Evolutionary conservation across 1,140 invertebrate genomes (phyloP).

Genomic region (Bombus breviceps): DNA sequence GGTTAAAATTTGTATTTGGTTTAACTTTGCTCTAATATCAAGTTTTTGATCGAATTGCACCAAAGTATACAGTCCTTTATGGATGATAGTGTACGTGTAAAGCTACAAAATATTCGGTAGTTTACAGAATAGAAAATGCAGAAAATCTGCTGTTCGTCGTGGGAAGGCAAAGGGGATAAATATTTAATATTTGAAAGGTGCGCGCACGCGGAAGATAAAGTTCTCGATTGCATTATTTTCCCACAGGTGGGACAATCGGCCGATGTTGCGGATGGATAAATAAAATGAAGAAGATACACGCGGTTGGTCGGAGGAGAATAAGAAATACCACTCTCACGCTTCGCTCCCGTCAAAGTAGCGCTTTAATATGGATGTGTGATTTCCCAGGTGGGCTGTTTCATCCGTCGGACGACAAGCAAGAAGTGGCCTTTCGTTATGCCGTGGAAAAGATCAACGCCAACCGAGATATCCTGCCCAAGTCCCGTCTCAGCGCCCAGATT

Average conservation of each 20-base stretch:
- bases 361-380: constrained; percentile 71
- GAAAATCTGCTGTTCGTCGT: not conserved
- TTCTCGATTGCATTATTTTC: not conserved
- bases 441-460: constrained; percentile 95
- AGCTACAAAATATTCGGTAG: not conserved
- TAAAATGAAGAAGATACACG: constrained; percentile 2
- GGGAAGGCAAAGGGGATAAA: not conserved
- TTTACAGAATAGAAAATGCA: not conserved
- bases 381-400: constrained; percentile 94
- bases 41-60: not conserved
- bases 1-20: too few species aligned
- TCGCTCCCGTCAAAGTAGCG: constrained; percentile 55
- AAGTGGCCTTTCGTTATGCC: constrained; percentile 94
- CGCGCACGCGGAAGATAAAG: not conserved
- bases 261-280: not conserved
- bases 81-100: too few species aligned
- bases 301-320: constrained; percentile 36
- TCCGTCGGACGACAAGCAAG: constrained; percentile 91
- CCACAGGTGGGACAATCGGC: not conserved
- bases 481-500: constrained; percentile 92
- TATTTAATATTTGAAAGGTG: not conserved
- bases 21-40: too few species aligned
- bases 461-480: constrained; percentile 90
- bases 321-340: constrained; percentile 17
- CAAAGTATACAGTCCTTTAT: too few species aligned